Evolutionary conservation across 2,113 vertebrate genomes (phyloP).

Genomic region (Picathartes gymnocephalus): DNA sequence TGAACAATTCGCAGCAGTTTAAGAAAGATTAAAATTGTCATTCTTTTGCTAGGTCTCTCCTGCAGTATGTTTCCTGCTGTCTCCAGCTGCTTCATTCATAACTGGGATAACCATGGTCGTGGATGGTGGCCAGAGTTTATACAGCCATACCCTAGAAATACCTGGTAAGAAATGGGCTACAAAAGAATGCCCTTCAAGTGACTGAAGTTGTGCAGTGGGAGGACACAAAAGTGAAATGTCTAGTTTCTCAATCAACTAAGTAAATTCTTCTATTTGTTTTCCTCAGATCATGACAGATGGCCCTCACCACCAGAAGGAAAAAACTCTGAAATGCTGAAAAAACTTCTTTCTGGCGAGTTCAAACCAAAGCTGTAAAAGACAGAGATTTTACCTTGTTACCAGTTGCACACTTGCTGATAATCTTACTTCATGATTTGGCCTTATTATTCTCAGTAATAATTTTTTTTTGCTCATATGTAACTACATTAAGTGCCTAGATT

Average conservation of each 20-base stretch:
- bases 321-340: slow-evolving; percentile 73
- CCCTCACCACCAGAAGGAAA: slow-evolving; percentile 79
- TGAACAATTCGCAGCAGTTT: not conserved
- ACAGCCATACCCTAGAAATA: slow-evolving; percentile 59
- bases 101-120: slow-evolving; percentile 84
- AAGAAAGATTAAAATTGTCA: not conserved
- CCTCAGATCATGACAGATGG: slow-evolving; percentile 82
- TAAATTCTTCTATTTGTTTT: not conserved
- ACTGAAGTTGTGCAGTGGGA: not conserved
- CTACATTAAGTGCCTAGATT: not conserved
- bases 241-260: not conserved
- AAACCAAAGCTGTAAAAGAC: slow-evolving; percentile 55
- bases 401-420: not conserved
- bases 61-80: slow-evolving; percentile 89
- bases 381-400: not conserved
- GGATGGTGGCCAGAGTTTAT: slow-evolving; percentile 86
- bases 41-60: slow-evolving; percentile 79
- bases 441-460: not conserved
- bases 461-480: not conserved
- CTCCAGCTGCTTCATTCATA: slow-evolving; percentile 87
- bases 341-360: slow-evolving; percentile 60
- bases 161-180: slow-evolving; percentile 73
- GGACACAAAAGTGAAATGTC: not conserved
- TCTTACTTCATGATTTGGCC: not conserved
- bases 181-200: not conserved